Conservation (phyloP, 2,113 vertebrate species). For the Trichomycterus rosablanca region DNA sequence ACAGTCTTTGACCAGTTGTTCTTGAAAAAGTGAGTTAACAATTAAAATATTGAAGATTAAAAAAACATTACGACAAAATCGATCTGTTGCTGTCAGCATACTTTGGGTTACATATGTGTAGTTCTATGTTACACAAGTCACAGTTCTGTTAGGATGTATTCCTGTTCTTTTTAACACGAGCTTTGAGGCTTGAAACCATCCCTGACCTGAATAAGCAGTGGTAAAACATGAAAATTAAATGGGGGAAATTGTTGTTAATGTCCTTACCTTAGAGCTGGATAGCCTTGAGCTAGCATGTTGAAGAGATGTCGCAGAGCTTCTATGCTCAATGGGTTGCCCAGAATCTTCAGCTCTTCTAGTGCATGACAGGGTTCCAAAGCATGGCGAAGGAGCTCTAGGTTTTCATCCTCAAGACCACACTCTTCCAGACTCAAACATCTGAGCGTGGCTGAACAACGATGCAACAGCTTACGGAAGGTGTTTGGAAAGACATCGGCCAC, state of each 20-base stretch:
- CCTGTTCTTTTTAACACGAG: too few species aligned
- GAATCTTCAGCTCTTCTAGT: conserved; percentile 78
- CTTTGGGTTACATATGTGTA: too few species aligned
- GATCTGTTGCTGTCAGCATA: too few species aligned
- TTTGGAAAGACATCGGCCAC: conserved; percentile 72
- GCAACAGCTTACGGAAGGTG: conserved; percentile 79
- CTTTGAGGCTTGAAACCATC: too few species aligned
- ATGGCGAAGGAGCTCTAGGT: conserved; percentile 66
- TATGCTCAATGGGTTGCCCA: conserved; percentile 83
- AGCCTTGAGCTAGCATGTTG: conserved; percentile 58
- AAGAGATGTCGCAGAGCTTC: conserved; percentile 72
- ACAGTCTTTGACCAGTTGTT: too few species aligned
- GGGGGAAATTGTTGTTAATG: too few species aligned
- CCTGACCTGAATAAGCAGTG: too few species aligned
- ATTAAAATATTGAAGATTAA: too few species aligned
- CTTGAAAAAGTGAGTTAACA: too few species aligned
- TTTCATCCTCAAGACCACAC: conserved; percentile 76
- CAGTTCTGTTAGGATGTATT: too few species aligned
- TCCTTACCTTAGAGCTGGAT: conserved; percentile 68
- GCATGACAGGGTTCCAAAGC: conserved; percentile 70
- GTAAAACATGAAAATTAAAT: background rate
- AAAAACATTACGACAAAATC: too few species aligned
- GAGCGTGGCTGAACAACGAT: conserved; percentile 71
- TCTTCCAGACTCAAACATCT: conserved; percentile 78
- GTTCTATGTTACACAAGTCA: too few species aligned